Percentiles rank a stretch among this genome's conserved stretches.
These are phyloP conservation scores for Acholoe squamosa DNA, from an alignment of 2,888 invertebrate genomes.

Conservation along the genomic window DNA sequence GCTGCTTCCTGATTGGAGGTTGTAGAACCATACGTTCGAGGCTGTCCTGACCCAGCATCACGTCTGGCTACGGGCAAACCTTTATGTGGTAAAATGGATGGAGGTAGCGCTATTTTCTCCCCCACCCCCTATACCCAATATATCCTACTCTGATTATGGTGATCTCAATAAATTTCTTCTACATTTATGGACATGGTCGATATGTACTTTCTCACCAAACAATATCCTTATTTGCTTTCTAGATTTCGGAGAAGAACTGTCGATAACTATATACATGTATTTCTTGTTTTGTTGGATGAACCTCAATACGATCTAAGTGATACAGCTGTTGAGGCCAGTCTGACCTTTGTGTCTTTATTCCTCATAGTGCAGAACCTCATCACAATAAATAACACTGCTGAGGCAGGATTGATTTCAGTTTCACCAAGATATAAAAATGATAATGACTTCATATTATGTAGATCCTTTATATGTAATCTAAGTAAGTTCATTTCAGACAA, in stretches of 20 bases:
- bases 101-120: not conserved
- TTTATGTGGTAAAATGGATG: not conserved
- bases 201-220: too few relatives aligned
- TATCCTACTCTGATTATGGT: too few relatives aligned
- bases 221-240: too few relatives aligned
- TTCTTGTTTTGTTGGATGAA: too few relatives aligned
- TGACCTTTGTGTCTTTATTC: not conserved
- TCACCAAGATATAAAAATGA: not conserved
- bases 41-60: not conserved
- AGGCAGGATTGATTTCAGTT: not conserved
- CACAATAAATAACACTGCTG: not conserved
- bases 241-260: too few relatives aligned
- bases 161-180: not conserved
- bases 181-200: not conserved
- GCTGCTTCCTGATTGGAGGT: not conserved
- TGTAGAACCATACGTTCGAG: not conserved
- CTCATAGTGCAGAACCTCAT: not conserved
- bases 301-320: not conserved
- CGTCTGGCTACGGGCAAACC: not conserved
- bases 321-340: not conserved
- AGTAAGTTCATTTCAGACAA: constrained; percentile 8
- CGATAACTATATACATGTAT: too few relatives aligned
- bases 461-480: not conserved
- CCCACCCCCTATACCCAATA: not conserved
- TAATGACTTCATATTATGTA: not conserved